Conservation (phyloP, 2,797 vertebrate species). For the Thripadectes ignobilis region DNA sequence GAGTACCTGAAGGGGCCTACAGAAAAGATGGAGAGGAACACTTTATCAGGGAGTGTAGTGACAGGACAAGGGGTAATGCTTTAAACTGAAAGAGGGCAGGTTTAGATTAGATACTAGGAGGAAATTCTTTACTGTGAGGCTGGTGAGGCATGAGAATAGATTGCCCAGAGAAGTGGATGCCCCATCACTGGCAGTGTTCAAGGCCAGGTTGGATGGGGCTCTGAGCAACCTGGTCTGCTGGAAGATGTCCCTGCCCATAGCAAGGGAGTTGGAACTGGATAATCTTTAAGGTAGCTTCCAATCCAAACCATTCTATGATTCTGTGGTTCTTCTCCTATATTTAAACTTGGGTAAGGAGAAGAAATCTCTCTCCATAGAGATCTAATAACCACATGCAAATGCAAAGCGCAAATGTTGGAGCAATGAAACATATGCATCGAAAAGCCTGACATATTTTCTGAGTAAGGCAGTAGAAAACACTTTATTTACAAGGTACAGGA, state of each 20-base stretch:
- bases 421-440: conserved; percentile 21
- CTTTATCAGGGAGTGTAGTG: not conserved
- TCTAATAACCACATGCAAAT: not conserved
- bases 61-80: not conserved
- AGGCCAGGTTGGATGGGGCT: not conserved
- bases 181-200: not conserved
- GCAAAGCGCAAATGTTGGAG: not conserved
- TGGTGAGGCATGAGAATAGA: not conserved
- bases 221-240: not conserved
- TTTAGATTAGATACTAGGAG: not conserved
- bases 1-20: not conserved
- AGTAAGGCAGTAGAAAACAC: conserved; percentile 40
- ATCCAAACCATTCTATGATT: not conserved
- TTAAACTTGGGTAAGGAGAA: not conserved
- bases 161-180: not conserved
- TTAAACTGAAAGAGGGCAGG: not conserved
- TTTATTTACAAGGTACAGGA: conserved; percentile 35
- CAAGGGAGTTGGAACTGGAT: not conserved
- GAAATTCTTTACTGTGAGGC: not conserved
- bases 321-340: not conserved
- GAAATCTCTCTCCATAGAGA: not conserved
- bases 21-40: not conserved
- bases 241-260: not conserved
- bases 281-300: not conserved
- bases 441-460: conserved; percentile 56